Conservation (phyloP, 2,888 invertebrate species). For the Mimumesa dahlbomi region DNA sequence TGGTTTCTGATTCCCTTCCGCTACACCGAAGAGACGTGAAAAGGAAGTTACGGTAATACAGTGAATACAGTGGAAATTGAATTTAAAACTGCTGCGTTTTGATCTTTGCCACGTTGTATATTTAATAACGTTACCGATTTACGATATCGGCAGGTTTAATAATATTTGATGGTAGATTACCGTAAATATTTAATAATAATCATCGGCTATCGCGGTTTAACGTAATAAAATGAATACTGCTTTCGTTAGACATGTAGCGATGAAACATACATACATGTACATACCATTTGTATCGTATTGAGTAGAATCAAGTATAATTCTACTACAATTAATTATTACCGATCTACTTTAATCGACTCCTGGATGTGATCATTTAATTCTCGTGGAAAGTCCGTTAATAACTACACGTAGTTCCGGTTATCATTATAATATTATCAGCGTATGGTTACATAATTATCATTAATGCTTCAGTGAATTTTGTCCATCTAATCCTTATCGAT, state of each 20-base stretch:
- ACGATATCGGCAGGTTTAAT: no score
- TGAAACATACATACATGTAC: no score
- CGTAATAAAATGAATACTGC: no score
- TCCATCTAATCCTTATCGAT: constrained; percentile 36
- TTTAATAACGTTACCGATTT: no score
- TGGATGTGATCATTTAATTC: constrained; percentile 20
- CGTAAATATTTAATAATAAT: no score
- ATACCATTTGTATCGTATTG: no score
- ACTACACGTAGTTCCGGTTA: constrained; percentile 35
- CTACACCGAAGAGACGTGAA: neutral
- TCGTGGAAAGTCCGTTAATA: constrained; percentile 53
- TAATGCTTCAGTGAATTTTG: constrained; percentile 52
- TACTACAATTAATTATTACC: constrained; percentile 31
- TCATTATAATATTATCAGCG: constrained; percentile 54
- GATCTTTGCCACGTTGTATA: constrained; percentile 13
- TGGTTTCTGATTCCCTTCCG: constrained; percentile 11
- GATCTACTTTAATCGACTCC: no score
- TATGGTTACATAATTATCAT: constrained; percentile 58
- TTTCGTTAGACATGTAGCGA: no score
- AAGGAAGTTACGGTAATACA: constrained; percentile 24
- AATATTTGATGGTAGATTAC: no score
- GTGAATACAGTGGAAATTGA: constrained; percentile 41
- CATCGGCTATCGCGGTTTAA: no score
- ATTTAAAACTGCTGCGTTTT: constrained; percentile 40
- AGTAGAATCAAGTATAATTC: neutral